These are phyloP conservation scores for Triplophysa bombifrons DNA, from an alignment of 2,797 vertebrate species.

Conservation along the genomic window DNA sequence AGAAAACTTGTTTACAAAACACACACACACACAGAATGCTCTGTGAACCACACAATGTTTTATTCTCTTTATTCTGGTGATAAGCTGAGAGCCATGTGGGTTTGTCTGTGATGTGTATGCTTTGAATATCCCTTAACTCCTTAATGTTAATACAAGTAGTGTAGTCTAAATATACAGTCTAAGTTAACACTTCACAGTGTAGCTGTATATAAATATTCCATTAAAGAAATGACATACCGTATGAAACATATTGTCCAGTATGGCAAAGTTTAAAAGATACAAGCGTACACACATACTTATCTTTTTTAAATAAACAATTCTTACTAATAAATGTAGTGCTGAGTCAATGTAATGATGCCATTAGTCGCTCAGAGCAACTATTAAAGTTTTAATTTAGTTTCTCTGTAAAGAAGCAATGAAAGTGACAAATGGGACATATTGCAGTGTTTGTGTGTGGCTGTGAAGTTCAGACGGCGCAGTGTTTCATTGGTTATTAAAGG, in stretches of 20 bases:
- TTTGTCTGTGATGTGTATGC: not conserved
- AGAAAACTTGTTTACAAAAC: not conserved
- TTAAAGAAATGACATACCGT: not conserved
- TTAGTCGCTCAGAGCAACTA: not conserved
- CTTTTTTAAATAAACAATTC: not conserved
- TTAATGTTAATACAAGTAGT: not conserved
- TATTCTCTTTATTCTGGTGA: not conserved
- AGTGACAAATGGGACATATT: not conserved
- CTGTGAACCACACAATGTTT: conserved; percentile 2
- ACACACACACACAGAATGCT: not conserved
- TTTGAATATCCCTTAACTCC: too few species aligned
- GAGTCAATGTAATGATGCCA: not conserved
- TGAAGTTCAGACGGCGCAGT: not conserved
- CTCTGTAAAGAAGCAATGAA: not conserved
- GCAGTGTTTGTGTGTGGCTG: not conserved
- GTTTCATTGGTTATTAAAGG: not conserved
- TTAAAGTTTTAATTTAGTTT: not conserved
- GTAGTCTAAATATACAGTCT: not conserved
- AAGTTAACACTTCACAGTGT: not conserved
- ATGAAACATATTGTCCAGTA: not conserved
- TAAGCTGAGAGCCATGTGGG: not conserved
- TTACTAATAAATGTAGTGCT: not conserved
- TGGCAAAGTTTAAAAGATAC: not conserved
- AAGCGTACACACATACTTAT: not conserved
- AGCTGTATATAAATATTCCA: not conserved